Evolutionary conservation across 1,140 invertebrate species (phyloP).

Genomic region (Dinothrombium tinctorium): DNA sequence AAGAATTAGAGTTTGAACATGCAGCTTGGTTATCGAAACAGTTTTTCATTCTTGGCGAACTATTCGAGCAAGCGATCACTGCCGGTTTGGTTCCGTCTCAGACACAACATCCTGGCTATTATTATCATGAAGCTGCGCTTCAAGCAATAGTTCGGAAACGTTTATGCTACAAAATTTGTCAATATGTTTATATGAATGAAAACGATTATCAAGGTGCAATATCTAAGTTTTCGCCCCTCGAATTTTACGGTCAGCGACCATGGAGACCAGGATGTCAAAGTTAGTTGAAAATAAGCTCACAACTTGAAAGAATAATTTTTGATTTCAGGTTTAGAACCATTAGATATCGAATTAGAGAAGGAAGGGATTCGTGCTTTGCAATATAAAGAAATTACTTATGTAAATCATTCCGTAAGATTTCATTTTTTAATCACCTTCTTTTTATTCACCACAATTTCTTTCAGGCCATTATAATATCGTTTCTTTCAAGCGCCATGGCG

Average conservation of each 20-base stretch:
- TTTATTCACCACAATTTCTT: constrained; percentile 25
- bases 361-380: constrained; percentile 54
- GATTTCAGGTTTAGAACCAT: constrained; percentile 42
- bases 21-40: constrained; percentile 90
- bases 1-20: constrained; percentile 76
- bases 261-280: constrained; percentile 42
- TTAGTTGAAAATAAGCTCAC: neutral
- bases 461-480: constrained; percentile 42
- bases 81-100: constrained; percentile 66
- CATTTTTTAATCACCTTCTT: neutral
- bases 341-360: constrained; percentile 50
- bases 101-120: constrained; percentile 87
- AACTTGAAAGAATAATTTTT: neutral
- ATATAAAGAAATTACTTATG: constrained; percentile 43
- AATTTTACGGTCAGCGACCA: constrained; percentile 80
- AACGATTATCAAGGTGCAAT: too few species aligned
- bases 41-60: constrained; percentile 52
- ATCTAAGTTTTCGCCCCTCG: too few species aligned
- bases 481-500: constrained; percentile 62
- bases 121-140: constrained; percentile 77
- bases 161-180: too few species aligned
- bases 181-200: too few species aligned
- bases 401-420: constrained; percentile 35
- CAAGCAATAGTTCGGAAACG: constrained; percentile 40
- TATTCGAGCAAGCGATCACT: constrained; percentile 82